Base-by-base conservation (phyloP, 2,797 vertebrate species). In the Vespertilio murinus region DNA sequence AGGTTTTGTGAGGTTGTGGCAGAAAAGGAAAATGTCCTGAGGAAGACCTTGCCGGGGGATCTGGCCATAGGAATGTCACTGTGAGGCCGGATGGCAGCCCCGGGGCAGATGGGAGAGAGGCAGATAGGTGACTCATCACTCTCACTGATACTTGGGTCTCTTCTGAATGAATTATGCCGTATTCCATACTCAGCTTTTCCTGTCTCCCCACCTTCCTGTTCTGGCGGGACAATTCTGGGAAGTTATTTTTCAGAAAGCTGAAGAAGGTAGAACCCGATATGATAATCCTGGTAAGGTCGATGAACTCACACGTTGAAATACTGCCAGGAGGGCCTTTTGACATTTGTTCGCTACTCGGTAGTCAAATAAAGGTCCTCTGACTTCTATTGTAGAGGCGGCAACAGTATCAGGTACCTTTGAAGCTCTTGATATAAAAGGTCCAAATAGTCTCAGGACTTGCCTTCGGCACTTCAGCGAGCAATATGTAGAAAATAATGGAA, bases 191-290 rank as follows among this genome's bases (percentile, higher is more conserved):
- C 35, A 54, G 56, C 18, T 20, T 90, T 69, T 67, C 28, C 70
- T 77, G 59, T 35, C 45, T 88, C 45, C 67, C 73, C 56, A 40
- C 11, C 30, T 74, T 71, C 33, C 73, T 67, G 11, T 78, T 88
- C 84, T 73, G 47, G 54, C 40, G 35, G 75, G 35, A 65, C 4
- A 0, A 20, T 38, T 80, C 65, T 42, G 9, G n/a, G 33, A 73
- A 67, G 42, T 67, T 69, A 40, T 79, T 83, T 95, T 93, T 91
- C 71, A 61, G 79, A 82, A 81, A 40, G 25, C 4, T 88, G 59
- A 42, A 80, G 35, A 90, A 65, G 59, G 70, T 30, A 23, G 17
- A 80, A 86, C 77, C 90, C 67, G 33, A 78, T 78, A 54, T 30
- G 22, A 71, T 35, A 42, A 70, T 45, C 70, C 79, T 17, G 2